These are phyloP conservation scores for Nibea albiflora DNA, from an alignment of 2,113 vertebrate species.

Conservation along the genomic window DNA sequence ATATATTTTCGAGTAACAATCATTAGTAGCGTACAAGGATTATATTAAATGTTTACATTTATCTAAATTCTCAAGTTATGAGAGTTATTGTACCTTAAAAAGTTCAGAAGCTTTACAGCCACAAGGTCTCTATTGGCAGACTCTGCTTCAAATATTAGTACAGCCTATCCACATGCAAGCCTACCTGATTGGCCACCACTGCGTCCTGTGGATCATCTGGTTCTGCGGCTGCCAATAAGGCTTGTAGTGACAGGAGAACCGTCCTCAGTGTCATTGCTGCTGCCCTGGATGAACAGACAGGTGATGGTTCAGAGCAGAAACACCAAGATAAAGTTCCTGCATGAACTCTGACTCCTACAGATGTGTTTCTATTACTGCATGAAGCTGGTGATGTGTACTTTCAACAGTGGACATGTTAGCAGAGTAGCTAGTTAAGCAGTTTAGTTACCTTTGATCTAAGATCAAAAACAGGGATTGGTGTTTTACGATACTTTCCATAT, in stretches of 20 bases:
- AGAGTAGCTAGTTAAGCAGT: not conserved
- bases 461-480: not conserved
- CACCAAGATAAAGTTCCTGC: not conserved
- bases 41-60: not conserved
- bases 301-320: slow-evolving; percentile 2
- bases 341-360: not conserved
- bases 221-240: slow-evolving; percentile 96
- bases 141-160: not conserved
- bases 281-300: slow-evolving; percentile 85
- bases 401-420: not conserved
- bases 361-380: not conserved
- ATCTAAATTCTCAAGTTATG: not conserved
- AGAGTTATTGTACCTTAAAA: not conserved
- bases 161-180: slow-evolving; percentile 15
- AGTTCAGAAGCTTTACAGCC: not conserved
- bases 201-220: slow-evolving; percentile 97
- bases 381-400: too few species aligned
- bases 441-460: not conserved
- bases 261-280: slow-evolving; percentile 99
- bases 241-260: slow-evolving; percentile 98
- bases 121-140: not conserved
- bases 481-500: not conserved
- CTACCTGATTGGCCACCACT: slow-evolving; percentile 96
- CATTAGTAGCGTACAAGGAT: not conserved
- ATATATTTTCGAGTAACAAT: not conserved